Evolutionary conservation across 2,113 vertebrate species (phyloP), one percentile per base, ranked within the genome.

Genomic region (Machaerirhynchus nigripectus): DNA sequence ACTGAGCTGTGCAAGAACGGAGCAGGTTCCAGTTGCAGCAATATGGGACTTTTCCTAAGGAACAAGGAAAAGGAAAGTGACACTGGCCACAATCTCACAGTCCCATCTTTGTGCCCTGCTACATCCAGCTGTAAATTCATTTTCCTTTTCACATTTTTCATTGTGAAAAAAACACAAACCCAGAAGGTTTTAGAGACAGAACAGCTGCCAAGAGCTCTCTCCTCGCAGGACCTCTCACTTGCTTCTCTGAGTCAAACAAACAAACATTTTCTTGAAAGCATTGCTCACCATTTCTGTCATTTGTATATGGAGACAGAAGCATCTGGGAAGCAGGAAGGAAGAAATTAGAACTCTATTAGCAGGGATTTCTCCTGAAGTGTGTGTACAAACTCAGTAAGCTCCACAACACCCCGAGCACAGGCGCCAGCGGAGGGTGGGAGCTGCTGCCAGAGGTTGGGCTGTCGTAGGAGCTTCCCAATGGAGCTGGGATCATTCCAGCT

Each of bases 321-420:
- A 82, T 84, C 88, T 93, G 84, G 88, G 93, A 87, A 80, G 93
- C 95, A 96, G 95, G 90, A 92, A 94, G 88, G 94, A 95, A 90
- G 90, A 33, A 84, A 95, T 92, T n/a, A 95, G 68, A 81, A 33
- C 53, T 82, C 77, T 83, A 91, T 96, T 95, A 96, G 86, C 84
- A 90, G 68, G 56, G 91, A 75, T 95, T 81, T 65, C 91, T 94
- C 80, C 94, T 53, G 70, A 91, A 81, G 70, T 15, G 70, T 87
- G 84, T 28, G 37, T 11, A 15, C 6, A 84, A 78, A 78, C 61
- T n/a, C 47, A 28, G 21, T 4, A 4, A 59, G 70, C 49, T 57
- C 74, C 0, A 1, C 1, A 26, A 27, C 44, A 19, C 4, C 5
- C 47, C 0, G 14, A 21, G 90, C 12, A 8, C 56, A 7, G 88